phyloP scores from a whole-genome alignment of 2,113 vertebrate species.

The Brachyhypopomus occidentalis region DNA sequence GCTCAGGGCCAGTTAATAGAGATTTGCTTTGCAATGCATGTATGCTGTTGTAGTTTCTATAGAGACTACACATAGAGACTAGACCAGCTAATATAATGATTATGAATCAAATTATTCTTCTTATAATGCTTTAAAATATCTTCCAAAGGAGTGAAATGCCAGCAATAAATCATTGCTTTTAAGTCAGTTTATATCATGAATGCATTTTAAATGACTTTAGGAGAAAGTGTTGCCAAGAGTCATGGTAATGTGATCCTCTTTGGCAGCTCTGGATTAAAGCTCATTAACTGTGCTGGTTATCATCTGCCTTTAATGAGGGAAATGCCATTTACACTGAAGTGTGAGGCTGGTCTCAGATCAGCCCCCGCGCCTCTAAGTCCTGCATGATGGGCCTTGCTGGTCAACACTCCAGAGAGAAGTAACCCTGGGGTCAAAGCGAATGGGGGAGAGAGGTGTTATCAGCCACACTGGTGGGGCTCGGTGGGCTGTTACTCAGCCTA shows the following conservation, averaged over 20 bases:
- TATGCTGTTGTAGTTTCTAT: slow-evolving; percentile 22
- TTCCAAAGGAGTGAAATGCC: not conserved
- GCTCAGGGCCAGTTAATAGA: slow-evolving; percentile 2
- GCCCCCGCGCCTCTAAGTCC: slow-evolving; percentile 25
- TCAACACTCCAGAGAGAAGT: slow-evolving; percentile 52
- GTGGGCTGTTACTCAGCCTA: slow-evolving; percentile 35
- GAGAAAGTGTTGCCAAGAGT: slow-evolving; percentile 33
- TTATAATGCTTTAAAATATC: not conserved
- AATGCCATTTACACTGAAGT: slow-evolving; percentile 47
- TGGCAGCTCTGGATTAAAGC: slow-evolving; percentile 52
- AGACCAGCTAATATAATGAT: not conserved
- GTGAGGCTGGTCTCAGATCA: slow-evolving; percentile 48
- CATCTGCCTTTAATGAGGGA: slow-evolving; percentile 50
- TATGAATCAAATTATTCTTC: not conserved
- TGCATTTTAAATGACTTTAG: slow-evolving; percentile 15
- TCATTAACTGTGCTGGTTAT: slow-evolving; percentile 51
- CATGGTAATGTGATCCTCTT: slow-evolving; percentile 37
- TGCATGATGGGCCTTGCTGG: slow-evolving; percentile 34
- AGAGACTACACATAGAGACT: slow-evolving; percentile 1
- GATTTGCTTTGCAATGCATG: slow-evolving; percentile 40
- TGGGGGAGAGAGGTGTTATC: slow-evolving; percentile 50
- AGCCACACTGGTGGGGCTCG: slow-evolving; percentile 42
- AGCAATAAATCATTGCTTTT: not conserved
- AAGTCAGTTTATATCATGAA: not conserved
- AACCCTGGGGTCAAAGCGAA: slow-evolving; percentile 50